These are phyloP conservation scores for Phycodurus eques DNA, from an alignment of 2,113 vertebrate species.

Conservation along the genomic window DNA sequence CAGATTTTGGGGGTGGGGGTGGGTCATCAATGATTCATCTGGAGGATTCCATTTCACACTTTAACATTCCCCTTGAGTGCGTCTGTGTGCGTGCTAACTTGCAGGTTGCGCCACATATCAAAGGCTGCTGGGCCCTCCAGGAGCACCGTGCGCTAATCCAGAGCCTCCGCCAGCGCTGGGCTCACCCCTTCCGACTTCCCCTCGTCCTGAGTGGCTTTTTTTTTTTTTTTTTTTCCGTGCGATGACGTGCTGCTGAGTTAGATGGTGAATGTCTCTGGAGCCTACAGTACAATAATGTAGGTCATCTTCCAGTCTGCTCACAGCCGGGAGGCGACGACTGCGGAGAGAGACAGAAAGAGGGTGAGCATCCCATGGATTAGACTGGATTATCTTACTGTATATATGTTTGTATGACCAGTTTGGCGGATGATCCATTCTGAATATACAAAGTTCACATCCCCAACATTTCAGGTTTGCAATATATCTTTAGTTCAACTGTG, in stretches of 20 bases:
- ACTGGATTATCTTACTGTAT: conserved; percentile 48
- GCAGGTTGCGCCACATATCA: conserved; percentile 69
- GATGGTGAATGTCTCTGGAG: conserved; percentile 48
- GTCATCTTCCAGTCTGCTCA: conserved; percentile 64
- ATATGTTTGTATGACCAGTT: conserved; percentile 37
- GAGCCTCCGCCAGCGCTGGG: conserved; percentile 44
- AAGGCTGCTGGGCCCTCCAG: conserved; percentile 59
- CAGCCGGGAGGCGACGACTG: conserved; percentile 52
- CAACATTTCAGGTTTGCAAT: neutral
- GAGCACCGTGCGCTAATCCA: conserved; percentile 37
- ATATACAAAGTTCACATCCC: neutral
- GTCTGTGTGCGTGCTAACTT: conserved; percentile 54
- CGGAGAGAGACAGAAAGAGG: conserved; percentile 18
- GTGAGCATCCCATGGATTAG: conserved; percentile 49
- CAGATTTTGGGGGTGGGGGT: conserved; percentile 8
- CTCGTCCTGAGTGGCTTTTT: conserved; percentile 36
- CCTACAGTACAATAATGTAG: conserved; percentile 64
- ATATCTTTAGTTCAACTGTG: neutral
- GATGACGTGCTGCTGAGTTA: conserved; percentile 22
- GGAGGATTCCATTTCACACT: conserved; percentile 66
- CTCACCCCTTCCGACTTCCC: conserved; percentile 51
- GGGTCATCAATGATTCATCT: conserved; percentile 73
- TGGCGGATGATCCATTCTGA: neutral
- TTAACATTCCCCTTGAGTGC: conserved; percentile 72
- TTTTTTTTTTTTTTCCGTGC: conserved; percentile 29